These are phyloP conservation scores for Schizotus pectinicornis DNA, from an alignment of 2,888 invertebrate genomes.

Conservation along the genomic window DNA sequence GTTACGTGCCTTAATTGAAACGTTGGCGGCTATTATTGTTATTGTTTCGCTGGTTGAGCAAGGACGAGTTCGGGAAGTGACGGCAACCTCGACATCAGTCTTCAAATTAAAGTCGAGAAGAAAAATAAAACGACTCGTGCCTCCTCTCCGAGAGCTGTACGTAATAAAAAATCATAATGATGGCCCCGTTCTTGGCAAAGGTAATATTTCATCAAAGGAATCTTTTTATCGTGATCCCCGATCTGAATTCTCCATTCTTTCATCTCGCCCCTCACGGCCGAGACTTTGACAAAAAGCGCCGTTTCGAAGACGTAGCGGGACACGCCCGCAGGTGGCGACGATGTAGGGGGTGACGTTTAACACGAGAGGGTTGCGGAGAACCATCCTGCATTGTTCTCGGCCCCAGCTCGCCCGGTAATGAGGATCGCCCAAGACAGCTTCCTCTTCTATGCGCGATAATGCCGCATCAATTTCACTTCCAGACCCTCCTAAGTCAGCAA, in stretches of 20 bases:
- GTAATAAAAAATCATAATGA: slow-evolving; percentile 17
- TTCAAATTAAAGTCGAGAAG: too few species aligned
- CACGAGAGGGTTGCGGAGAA: not conserved
- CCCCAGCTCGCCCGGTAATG: not conserved
- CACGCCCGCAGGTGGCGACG: not conserved
- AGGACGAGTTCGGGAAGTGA: too few species aligned
- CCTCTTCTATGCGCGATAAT: too few species aligned
- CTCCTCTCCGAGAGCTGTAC: too few species aligned
- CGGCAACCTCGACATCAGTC: too few species aligned
- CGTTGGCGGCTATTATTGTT: too few species aligned
- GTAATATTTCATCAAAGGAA: slow-evolving; percentile 29
- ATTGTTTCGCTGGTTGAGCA: too few species aligned
- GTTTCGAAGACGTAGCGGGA: slow-evolving; percentile 10
- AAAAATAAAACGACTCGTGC: too few species aligned
- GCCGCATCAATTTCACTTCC: too few species aligned
- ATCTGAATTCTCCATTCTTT: slow-evolving; percentile 3
- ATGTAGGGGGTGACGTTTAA: not conserved
- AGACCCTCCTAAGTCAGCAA: too few species aligned
- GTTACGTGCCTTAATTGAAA: too few species aligned
- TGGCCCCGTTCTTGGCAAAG: slow-evolving; percentile 15
- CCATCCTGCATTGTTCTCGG: not conserved
- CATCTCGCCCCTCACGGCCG: slow-evolving; percentile 2
- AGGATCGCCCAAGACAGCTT: too few species aligned
- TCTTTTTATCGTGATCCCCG: slow-evolving; percentile 17
- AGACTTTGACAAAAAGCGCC: slow-evolving; percentile 7